Percentiles rank a stretch among this genome's conserved stretches.
Evolutionary conservation across 2,113 vertebrate species (phyloP).

Genomic region (Varanus komodoensis): DNA sequence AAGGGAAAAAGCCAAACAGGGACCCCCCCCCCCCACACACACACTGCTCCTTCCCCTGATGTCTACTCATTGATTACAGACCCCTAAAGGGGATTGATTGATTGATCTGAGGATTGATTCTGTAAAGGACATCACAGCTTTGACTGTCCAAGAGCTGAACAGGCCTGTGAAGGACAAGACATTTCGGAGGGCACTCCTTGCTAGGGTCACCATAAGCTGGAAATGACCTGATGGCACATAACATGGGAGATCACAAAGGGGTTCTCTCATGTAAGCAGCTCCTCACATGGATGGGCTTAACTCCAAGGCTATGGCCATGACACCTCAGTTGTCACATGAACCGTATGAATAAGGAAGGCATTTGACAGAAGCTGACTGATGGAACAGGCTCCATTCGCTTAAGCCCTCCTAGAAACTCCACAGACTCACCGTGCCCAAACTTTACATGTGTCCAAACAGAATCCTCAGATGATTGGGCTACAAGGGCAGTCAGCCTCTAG

Average conservation of each 20-base stretch:
- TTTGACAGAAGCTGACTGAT: neutral
- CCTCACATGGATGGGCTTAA: neutral
- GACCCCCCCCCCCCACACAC: too few relatives aligned
- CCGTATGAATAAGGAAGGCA: neutral
- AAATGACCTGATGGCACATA: neutral
- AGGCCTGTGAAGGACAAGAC: too few relatives aligned
- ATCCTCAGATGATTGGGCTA: neutral
- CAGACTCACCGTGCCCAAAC: slow-evolving; percentile 7
- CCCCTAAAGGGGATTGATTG: too few relatives aligned
- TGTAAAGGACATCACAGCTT: too few relatives aligned
- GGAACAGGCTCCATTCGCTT: neutral
- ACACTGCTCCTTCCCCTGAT: neutral
- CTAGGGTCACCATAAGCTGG: too few relatives aligned
- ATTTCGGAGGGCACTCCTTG: too few relatives aligned
- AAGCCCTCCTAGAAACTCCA: slow-evolving; percentile 3
- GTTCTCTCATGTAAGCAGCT: neutral
- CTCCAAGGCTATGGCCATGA: neutral
- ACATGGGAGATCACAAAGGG: neutral
- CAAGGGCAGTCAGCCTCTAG: neutral
- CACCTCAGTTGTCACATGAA: too few relatives aligned
- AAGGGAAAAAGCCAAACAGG: too few relatives aligned
- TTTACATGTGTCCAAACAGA: neutral
- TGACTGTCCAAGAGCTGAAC: too few relatives aligned
- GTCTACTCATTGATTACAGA: neutral
- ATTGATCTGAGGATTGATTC: too few relatives aligned